A percentile compares a stretch with the other conserved stretches of the same genome.
phyloP scores from a whole-genome alignment of 2,888 invertebrate species.

The Ceriagrion tenellum region DNA sequence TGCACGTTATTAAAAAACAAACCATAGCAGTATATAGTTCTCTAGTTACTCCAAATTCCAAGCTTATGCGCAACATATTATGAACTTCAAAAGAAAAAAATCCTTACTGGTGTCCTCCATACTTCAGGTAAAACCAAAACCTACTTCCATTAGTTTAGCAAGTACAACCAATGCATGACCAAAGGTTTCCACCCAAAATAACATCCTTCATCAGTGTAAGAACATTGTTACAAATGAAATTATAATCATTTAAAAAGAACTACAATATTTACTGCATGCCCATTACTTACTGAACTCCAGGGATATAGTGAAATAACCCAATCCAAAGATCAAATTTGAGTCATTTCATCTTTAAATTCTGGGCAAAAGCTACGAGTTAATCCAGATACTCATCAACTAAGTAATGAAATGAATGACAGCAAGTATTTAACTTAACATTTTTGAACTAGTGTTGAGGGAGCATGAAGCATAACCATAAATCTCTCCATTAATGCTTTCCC shows the following conservation, averaged over 20 bases:
- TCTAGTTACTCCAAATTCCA: no score
- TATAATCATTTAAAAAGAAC: background rate
- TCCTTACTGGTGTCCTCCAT: no score
- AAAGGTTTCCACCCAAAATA: background rate
- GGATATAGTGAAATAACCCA: constrained; percentile 37
- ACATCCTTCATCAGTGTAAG: background rate
- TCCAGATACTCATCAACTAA: background rate
- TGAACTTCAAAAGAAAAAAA: no score
- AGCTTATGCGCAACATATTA: no score
- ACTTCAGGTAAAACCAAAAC: no score
- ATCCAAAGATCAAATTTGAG: constrained; percentile 58
- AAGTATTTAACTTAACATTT: no score
- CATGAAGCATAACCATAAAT: background rate
- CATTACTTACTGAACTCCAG: background rate
- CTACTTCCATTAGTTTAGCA: no score
- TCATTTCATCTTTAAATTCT: constrained; percentile 2
- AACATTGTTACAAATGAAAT: background rate
- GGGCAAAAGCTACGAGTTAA: background rate
- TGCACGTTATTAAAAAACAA: no score
- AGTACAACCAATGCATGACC: no score
- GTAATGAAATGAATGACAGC: background rate
- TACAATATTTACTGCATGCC: background rate
- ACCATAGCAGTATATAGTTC: no score
- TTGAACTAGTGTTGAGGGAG: background rate
- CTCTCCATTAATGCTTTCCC: background rate